A percentile compares a stretch with the other conserved stretches of the same genome.
phyloP scores from a whole-genome alignment of 2,888 invertebrate species.

The Lepetodrilus schrolli region DNA sequence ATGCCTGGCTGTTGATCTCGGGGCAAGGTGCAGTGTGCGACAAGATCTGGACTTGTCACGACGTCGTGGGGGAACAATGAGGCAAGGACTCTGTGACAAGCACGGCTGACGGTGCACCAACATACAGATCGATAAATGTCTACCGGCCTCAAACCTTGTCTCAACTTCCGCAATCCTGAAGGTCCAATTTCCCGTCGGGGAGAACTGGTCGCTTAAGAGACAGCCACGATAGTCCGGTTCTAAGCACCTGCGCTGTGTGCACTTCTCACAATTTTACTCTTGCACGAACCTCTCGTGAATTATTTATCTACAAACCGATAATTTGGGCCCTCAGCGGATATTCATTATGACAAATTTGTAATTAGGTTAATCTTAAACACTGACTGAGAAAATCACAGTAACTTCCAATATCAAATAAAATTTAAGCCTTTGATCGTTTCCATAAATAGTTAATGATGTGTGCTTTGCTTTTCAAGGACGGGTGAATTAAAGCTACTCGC shows the following conservation, averaged over 20 bases:
- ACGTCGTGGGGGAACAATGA: too few relatives aligned
- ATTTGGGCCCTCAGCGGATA: background rate
- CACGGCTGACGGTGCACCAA: background rate
- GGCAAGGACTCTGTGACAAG: too few relatives aligned
- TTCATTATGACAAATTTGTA: constrained; percentile 22
- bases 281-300: constrained; percentile 4
- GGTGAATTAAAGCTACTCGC: too few relatives aligned
- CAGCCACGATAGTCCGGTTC: background rate
- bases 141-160: constrained; percentile 4
- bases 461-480: background rate
- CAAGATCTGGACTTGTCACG: too few relatives aligned
- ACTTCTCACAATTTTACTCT: background rate
- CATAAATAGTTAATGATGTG: background rate
- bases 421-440: constrained; percentile 4
- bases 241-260: background rate
- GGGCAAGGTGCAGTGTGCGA: too few relatives aligned
- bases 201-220: background rate
- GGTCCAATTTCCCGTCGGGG: constrained; percentile 6
- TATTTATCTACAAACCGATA: constrained; percentile 9
- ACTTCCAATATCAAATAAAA: background rate
- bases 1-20: too few relatives aligned
- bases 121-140: background rate
- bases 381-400: background rate
- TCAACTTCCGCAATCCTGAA: background rate
- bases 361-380: constrained; percentile 11